Conservation (phyloP, 2,888 invertebrate species). For the Tiliacea aurago region DNA sequence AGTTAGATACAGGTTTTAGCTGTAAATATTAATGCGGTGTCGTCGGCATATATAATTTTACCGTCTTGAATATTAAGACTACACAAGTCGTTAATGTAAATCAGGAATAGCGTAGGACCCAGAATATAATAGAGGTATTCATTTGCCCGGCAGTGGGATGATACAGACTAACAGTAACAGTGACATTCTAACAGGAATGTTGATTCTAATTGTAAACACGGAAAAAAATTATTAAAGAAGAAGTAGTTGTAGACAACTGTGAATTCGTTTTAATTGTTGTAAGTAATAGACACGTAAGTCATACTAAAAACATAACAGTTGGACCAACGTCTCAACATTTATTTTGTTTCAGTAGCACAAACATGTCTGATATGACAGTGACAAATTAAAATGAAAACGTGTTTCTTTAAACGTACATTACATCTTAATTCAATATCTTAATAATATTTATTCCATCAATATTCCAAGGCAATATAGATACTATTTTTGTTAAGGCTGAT, state of each 20-base stretch:
- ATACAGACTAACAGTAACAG: too few species aligned
- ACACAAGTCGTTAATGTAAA: too few species aligned
- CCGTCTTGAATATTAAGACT: too few species aligned
- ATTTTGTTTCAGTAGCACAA: constrained; percentile 18
- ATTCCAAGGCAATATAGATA: constrained; percentile 38
- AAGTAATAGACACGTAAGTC: background rate
- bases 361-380: constrained; percentile 33
- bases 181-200: too few species aligned
- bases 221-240: too few species aligned
- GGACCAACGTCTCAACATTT: constrained; percentile 10
- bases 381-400: constrained; percentile 30
- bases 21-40: too few species aligned
- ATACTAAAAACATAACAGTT: background rate
- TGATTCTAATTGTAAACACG: too few species aligned
- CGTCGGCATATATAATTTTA: too few species aligned
- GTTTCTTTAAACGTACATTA: background rate
- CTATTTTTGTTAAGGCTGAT: constrained; percentile 6
- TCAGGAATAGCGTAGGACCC: too few species aligned
- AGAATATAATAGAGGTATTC: too few species aligned
- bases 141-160: too few species aligned
- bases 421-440: background rate
- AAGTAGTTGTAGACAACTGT: background rate
- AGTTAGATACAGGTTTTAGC: too few species aligned
- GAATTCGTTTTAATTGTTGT: constrained; percentile 15
- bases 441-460: constrained; percentile 30